Base-by-base conservation (phyloP, 2,888 invertebrate species). In the Yponomeuta plumbellus region DNA sequence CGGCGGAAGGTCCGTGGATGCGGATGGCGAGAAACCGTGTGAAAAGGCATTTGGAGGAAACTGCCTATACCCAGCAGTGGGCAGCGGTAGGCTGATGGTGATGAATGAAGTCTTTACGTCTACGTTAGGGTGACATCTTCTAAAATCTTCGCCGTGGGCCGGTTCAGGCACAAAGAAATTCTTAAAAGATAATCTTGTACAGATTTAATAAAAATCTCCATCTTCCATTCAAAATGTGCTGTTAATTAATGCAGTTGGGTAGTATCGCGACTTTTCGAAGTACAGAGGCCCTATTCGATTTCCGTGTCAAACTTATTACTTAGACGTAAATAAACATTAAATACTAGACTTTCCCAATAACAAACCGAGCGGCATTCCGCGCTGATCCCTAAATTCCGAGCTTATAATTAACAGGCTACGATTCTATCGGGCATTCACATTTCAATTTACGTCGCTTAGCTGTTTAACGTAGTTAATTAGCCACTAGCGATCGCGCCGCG, bases 151-250 rank as follows among this genome's bases (percentile, higher is more conserved):
- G 97, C 98, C 11, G 94, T 96, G 70, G 98, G 98, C 6, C 98
- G 98, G 88, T 95, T 97, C 23, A 96, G 98, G 39, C 98, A 98
- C 86, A n/a, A n/a, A n/a, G n/a, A n/a, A n/a, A n/a, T n/a, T n/a
- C n/a, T n/a, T n/a, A n/a, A n/a, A n/a, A n/a, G n/a, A n/a, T n/a
- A 26, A 5, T 26, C 5, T 26, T 26, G 5, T 2, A 26, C 1
- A 2, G 26, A 26, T 1, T 26, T 26, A n/a, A n/a, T 26, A 2
- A 26, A 26, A 26, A 26, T 26, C 5, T 34, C 34, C 34, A 34
- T 0, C 8, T 34, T 8, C 34, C 0, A 8, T 10, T 34, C 8
- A 34, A 34, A 34, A 34, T 34, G 8, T 8, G 5, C 34, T 5
- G 8, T 34, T 34, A 8, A 1, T 34, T 8, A 34, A 0, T 34